These are phyloP conservation scores for Vulpes vulpes DNA, from an alignment of 2,113 vertebrate species.

Conservation along the genomic window DNA sequence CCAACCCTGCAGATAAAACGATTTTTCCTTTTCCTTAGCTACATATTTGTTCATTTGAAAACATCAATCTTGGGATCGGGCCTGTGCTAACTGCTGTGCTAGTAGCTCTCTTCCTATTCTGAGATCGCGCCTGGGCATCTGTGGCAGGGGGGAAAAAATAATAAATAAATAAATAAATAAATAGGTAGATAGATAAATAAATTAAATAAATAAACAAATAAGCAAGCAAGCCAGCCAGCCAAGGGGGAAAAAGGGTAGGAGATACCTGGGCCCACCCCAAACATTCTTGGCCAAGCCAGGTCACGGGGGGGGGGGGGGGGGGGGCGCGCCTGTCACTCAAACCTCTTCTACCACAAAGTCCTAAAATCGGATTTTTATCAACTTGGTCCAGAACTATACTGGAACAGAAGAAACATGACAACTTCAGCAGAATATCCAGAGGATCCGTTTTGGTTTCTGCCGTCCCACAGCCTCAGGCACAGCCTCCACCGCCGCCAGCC, in stretches of 20 bases:
- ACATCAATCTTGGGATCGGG: constrained; percentile 5
- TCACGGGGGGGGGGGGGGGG: fast-evolving
- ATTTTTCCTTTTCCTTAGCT: constrained; percentile 14
- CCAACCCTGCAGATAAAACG: neutral
- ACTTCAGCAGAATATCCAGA: constrained; percentile 61
- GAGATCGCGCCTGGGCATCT: neutral
- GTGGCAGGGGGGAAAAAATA: neutral
- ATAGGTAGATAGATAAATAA: too few species aligned
- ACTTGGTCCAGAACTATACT: constrained; percentile 37
- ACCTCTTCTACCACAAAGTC: constrained; percentile 5
- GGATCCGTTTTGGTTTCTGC: constrained; percentile 14
- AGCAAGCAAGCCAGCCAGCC: neutral
- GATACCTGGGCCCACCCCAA: neutral
- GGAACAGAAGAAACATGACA: constrained; percentile 55
- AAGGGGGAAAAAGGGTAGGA: neutral
- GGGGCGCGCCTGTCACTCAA: neutral
- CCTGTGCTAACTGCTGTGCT: neutral
- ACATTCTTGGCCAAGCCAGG: neutral
- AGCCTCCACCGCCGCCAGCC: neutral
- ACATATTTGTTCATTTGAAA: neutral
- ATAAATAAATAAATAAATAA: neutral
- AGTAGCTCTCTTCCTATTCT: neutral
- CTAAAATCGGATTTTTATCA: neutral
- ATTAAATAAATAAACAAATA: too few species aligned
- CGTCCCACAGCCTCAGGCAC: neutral